Conservation (phyloP, 2,113 vertebrate genomes). For the Paracanthobrama guichenoti region DNA sequence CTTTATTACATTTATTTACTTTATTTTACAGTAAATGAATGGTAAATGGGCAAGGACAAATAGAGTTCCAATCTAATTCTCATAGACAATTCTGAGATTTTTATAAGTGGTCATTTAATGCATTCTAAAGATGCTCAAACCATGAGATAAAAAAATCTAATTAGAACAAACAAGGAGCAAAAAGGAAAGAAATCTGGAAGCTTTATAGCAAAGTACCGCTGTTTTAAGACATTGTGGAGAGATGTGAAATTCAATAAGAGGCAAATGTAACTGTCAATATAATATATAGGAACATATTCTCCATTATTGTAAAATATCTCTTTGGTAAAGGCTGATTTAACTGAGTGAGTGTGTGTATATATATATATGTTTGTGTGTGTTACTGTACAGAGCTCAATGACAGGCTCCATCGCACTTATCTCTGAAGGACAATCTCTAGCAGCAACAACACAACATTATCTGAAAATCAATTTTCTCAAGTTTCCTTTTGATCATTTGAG, state of each 20-base stretch:
- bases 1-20: not conserved
- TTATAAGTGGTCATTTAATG: not conserved
- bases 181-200: not conserved
- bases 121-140: not conserved
- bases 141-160: not conserved
- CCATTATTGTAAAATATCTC: slow-evolving; percentile 10
- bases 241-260: not conserved
- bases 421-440: slow-evolving; percentile 40
- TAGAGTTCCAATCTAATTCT: not conserved
- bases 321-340: not conserved
- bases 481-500: slow-evolving; percentile 41
- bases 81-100: not conserved
- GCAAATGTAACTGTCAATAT: slow-evolving; percentile 4
- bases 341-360: not conserved
- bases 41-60: not conserved
- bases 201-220: not conserved
- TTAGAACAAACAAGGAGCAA: not conserved
- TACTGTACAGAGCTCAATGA: slow-evolving; percentile 19
- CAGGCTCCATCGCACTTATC: slow-evolving; percentile 25
- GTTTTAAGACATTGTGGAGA: not conserved
- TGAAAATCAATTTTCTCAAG: slow-evolving; percentile 50
- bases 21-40: not conserved
- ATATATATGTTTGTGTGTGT: not conserved
- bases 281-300: slow-evolving; percentile 13
- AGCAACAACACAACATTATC: slow-evolving; percentile 49